Evolutionary conservation across 2,888 invertebrate species (phyloP), one percentile per base, ranked within the genome.

Genomic region (Parelbella ahira): DNA sequence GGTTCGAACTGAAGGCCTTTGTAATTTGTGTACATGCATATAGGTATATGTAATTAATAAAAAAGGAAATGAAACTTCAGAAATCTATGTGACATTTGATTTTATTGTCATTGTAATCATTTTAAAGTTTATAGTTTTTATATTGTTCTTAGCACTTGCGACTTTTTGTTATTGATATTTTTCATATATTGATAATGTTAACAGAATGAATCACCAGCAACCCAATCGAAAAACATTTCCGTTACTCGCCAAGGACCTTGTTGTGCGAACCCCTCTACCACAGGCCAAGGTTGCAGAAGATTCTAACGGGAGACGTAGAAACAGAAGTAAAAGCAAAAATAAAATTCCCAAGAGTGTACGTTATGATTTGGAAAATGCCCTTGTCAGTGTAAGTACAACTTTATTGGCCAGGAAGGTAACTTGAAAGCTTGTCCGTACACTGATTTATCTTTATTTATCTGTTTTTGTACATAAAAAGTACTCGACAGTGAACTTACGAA

Each of bases 361-460:
- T 5, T 69, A 73, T 46, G 86, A 84, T 42, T 64, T 87, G 56
- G 82, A 86, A 49, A 81, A 76, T 48, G 80, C 86, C 8, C 64
- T 87, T 51, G 69, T 87, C 49, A 64, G 75, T 50, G 86, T 83
- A 60, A 75, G 82, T 64, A 45, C n/a, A n/a, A n/a, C n/a, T n/a
- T n/a, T n/a, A n/a, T n/a, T n/a, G n/a, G n/a, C n/a, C n/a, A n/a
- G n/a, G n/a, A n/a, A n/a, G n/a, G n/a, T n/a, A n/a, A n/a, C n/a
- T n/a, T n/a, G n/a, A n/a, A n/a, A n/a, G n/a, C n/a, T n/a, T n/a
- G n/a, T n/a, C n/a, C n/a, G n/a, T n/a, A n/a, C n/a, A n/a, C n/a
- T n/a, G n/a, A n/a, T n/a, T n/a, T n/a, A n/a, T n/a, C n/a, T n/a
- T n/a, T n/a, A n/a, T n/a, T n/a, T n/a, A n/a, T n/a, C n/a, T n/a